Percentiles rank a stretch among this genome's conserved stretches.
phyloP scores from a whole-genome alignment of 2,113 vertebrate species.

The Physeter macrocephalus region DNA sequence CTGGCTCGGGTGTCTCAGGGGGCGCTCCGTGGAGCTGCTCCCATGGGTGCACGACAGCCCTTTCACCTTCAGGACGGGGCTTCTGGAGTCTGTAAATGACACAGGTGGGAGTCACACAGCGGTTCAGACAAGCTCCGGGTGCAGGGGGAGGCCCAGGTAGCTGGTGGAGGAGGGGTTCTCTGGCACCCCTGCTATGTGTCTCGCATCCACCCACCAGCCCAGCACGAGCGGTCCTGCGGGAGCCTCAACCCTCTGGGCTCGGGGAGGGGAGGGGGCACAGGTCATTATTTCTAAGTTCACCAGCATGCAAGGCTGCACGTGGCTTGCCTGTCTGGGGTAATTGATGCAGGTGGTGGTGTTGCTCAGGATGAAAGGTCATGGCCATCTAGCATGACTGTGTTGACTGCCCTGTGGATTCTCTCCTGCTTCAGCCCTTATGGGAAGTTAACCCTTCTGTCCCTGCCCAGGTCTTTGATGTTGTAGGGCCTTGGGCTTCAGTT shows the following conservation, averaged over 20 bases:
- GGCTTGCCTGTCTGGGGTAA: not conserved
- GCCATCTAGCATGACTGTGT: not conserved
- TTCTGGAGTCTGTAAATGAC: not conserved
- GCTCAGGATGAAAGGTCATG: conserved; percentile 56
- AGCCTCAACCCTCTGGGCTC: not conserved
- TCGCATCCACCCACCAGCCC: fast-evolving
- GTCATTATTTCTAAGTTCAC: not conserved
- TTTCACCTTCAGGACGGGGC: not conserved
- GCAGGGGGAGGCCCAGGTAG: fast-evolving
- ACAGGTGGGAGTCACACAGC: not conserved
- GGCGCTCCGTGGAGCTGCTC: fast-evolving
- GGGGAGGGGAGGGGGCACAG: not conserved
- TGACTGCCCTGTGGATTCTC: not conserved
- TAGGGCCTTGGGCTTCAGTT: not conserved
- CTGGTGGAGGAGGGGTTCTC: not conserved
- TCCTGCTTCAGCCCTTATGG: fast-evolving
- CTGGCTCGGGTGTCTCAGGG: fast-evolving
- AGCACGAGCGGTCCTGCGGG: fast-evolving
- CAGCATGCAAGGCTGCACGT: not conserved
- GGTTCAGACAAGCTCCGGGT: not conserved
- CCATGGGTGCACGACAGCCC: fast-evolving
- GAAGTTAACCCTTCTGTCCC: conserved; percentile 53
- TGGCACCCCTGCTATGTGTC: fast-evolving
- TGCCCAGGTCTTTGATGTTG: not conserved
- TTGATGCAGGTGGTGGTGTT: not conserved